Percentiles rank a stretch among this genome's conserved stretches.
Conservation (phyloP, 2,888 invertebrate genomes). For the Ophion ventricosus region DNA sequence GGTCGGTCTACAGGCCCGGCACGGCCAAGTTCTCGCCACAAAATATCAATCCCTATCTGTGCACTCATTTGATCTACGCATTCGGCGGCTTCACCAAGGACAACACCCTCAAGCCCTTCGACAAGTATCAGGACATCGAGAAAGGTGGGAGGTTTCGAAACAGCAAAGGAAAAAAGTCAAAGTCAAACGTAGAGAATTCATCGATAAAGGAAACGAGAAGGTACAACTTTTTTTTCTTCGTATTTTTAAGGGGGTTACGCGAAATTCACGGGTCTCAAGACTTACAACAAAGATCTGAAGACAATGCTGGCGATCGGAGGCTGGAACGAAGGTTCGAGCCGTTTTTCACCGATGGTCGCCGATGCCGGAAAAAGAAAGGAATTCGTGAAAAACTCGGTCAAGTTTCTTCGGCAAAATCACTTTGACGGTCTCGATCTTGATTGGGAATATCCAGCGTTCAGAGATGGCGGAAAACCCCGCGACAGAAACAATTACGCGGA, state of each 20-base stretch:
- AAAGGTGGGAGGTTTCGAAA: conserved; percentile 87
- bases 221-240: conserved; percentile 5
- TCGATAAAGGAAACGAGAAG: not conserved
- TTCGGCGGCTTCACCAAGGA: conserved; percentile 97
- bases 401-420: conserved; percentile 94
- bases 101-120: conserved; percentile 95
- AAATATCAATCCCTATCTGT: conserved; percentile 97
- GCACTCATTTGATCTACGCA: conserved; percentile 96
- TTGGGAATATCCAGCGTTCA: conserved; percentile 94
- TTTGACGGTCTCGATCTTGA: conserved; percentile 97
- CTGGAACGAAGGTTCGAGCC: conserved; percentile 96
- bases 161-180: not conserved
- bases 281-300: conserved; percentile 95
- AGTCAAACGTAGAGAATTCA: not conserved
- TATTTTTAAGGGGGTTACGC: conserved; percentile 92
- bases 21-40: conserved; percentile 96
- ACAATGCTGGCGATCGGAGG: conserved; percentile 96
- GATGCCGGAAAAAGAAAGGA: conserved; percentile 90
- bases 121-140: conserved; percentile 97
- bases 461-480: conserved; percentile 88
- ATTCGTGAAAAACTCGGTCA: conserved; percentile 92
- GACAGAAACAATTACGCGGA: conserved; percentile 95
- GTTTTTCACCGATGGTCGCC: conserved; percentile 95
- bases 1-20: conserved; percentile 96
- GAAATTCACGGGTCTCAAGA: conserved; percentile 96